These are phyloP conservation scores for Drosophila nr. medialis DNA, from an alignment of 2,888 invertebrate species.

Conservation along the genomic window DNA sequence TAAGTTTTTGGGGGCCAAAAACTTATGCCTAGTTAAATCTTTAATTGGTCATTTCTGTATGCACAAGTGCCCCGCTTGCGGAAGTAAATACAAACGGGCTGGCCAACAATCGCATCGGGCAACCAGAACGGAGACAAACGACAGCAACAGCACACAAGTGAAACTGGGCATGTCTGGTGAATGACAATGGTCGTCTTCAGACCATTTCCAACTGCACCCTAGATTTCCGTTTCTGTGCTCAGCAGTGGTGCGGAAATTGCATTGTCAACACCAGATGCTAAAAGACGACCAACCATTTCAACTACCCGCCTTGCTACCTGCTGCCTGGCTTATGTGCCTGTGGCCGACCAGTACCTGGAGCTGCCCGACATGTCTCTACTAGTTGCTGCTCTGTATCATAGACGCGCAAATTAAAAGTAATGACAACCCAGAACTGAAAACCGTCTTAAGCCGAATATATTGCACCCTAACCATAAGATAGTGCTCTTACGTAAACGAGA, in stretches of 20 bases:
- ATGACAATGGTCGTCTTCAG: slow-evolving; percentile 14
- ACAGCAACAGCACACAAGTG: slow-evolving; percentile 43
- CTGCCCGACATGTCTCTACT: slow-evolving; percentile 13
- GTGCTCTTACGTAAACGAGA: background rate
- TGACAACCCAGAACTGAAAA: slow-evolving; percentile 36
- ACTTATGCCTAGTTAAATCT: slow-evolving; percentile 56
- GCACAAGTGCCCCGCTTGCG: slow-evolving; percentile 42
- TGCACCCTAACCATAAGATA: background rate
- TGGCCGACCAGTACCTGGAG: slow-evolving; percentile 5
- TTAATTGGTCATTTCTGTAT: slow-evolving; percentile 63
- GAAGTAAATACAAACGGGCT: slow-evolving; percentile 23
- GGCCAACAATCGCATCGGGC: slow-evolving; percentile 18
- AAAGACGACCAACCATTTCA: slow-evolving; percentile 26
- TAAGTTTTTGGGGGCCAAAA: slow-evolving; percentile 17
- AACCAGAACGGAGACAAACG: slow-evolving; percentile 21
- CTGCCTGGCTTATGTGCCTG: slow-evolving; percentile 11
- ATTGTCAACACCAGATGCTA: slow-evolving; percentile 71
- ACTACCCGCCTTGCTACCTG: background rate
- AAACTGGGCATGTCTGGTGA: slow-evolving; percentile 21
- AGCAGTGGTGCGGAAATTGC: slow-evolving; percentile 70
- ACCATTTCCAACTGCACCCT: slow-evolving; percentile 14
- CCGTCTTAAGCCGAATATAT: background rate
- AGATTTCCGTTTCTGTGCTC: slow-evolving; percentile 42
- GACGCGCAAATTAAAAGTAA: slow-evolving; percentile 73
- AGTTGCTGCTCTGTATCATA: slow-evolving; percentile 46